phyloP scores from a whole-genome alignment of 2,797 vertebrate species.

The Poecilia wingei region DNA sequence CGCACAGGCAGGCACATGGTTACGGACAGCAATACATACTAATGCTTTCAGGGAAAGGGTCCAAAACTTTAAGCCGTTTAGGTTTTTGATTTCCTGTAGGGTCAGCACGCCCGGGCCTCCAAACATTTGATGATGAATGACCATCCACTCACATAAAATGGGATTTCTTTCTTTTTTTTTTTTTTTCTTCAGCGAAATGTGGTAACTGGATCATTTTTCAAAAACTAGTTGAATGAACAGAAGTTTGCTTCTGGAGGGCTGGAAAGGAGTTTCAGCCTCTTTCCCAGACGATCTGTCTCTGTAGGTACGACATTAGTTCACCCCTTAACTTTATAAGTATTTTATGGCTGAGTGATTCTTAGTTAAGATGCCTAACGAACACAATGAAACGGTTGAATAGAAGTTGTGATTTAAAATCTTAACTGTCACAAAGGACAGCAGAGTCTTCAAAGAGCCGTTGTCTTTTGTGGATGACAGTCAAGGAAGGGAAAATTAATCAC shows the following conservation, averaged over 20 bases:
- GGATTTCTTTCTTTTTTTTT: slow-evolving; percentile 42
- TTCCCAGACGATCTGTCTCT: background rate
- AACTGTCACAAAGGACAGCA: no score
- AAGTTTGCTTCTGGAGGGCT: slow-evolving; percentile 39
- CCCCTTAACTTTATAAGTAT: background rate
- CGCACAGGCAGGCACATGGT: background rate
- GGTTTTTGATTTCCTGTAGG: slow-evolving; percentile 66
- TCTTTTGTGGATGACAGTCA: no score
- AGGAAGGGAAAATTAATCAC: background rate
- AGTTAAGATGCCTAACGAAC: background rate
- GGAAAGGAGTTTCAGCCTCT: background rate
- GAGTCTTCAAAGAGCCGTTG: no score
- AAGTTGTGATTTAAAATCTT: background rate
- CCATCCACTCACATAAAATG: slow-evolving; percentile 58
- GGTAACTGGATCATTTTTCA: slow-evolving; percentile 79
- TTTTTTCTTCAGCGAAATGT: slow-evolving; percentile 61
- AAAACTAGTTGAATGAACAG: slow-evolving; percentile 44
- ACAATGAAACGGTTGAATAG: background rate
- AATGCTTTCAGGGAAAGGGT: slow-evolving; percentile 18
- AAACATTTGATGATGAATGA: slow-evolving; percentile 74
- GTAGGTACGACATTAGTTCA: background rate
- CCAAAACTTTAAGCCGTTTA: slow-evolving; percentile 67
- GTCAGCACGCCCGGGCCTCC: slow-evolving; percentile 68
- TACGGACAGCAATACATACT: background rate
- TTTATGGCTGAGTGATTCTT: background rate